phyloP scores from a whole-genome alignment of 2,113 vertebrate genomes.

The Pseudolaguvia tuberculata region DNA sequence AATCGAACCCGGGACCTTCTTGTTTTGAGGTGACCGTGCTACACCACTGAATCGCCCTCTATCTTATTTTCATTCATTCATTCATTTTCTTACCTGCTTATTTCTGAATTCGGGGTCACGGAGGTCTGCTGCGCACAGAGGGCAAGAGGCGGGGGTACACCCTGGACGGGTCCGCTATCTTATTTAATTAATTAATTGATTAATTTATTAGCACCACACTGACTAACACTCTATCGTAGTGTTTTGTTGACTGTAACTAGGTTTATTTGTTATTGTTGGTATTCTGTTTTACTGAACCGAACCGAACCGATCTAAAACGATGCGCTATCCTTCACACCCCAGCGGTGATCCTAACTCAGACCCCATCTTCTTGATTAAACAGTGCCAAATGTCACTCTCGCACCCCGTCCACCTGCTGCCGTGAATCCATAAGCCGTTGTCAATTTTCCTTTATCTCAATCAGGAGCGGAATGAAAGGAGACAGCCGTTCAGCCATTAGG shows the following conservation, averaged over 20 bases:
- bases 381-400: slow-evolving; percentile 18
- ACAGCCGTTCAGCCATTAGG: slow-evolving; percentile 44
- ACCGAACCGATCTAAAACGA: neutral
- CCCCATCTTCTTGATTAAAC: slow-evolving; percentile 41
- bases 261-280: neutral
- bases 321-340: neutral
- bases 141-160: too few species aligned
- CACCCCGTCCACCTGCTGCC: slow-evolving; percentile 32
- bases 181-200: too few species aligned
- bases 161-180: too few species aligned
- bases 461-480: slow-evolving; percentile 43
- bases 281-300: neutral
- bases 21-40: too few species aligned
- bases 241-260: neutral
- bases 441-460: slow-evolving; percentile 49
- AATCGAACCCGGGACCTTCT: too few species aligned
- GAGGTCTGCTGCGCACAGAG: too few species aligned
- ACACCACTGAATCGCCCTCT: too few species aligned
- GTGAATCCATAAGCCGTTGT: slow-evolving; percentile 32
- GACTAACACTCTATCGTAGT: too few species aligned
- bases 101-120: too few species aligned
- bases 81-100: too few species aligned
- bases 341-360: neutral
- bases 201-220: too few species aligned
- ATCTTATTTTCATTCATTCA: too few species aligned